Evolutionary conservation across 2,113 vertebrate species (phyloP).

Genomic region (Scytalopus superciliaris): DNA sequence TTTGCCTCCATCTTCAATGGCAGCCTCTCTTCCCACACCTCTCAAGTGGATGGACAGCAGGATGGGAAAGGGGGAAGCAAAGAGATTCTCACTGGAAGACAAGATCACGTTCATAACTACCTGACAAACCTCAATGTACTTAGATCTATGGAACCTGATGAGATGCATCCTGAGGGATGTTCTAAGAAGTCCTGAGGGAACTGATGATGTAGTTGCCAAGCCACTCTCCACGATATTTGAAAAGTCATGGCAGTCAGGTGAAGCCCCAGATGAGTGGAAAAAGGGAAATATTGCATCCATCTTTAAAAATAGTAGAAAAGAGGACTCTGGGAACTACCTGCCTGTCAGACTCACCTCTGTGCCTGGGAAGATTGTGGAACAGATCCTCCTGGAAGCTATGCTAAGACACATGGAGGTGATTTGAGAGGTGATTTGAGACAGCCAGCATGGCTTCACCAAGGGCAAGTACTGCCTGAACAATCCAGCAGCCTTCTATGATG

Average conservation of each 20-base stretch:
- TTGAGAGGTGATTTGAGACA: not conserved
- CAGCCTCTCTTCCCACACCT: not conserved
- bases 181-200: not conserved
- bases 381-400: not conserved
- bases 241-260: not conserved
- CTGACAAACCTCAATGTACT: not conserved
- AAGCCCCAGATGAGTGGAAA: not conserved
- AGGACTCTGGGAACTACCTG: not conserved
- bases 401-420: not conserved
- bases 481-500: not conserved
- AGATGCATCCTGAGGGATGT: not conserved
- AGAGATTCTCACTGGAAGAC: not conserved
- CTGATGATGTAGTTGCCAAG: not conserved
- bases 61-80: not conserved
- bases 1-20: not conserved
- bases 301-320: not conserved
- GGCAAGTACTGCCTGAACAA: not conserved
- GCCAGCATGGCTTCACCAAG: not conserved
- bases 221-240: not conserved
- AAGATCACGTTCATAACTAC: not conserved
- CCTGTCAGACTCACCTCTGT: not conserved
- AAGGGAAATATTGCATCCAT: not conserved
- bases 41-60: not conserved
- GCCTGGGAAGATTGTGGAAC: not conserved
- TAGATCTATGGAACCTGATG: not conserved